These are phyloP conservation scores for Limnephilus rhombicus DNA, from an alignment of 2,888 invertebrate genomes.

Conservation along the genomic window DNA sequence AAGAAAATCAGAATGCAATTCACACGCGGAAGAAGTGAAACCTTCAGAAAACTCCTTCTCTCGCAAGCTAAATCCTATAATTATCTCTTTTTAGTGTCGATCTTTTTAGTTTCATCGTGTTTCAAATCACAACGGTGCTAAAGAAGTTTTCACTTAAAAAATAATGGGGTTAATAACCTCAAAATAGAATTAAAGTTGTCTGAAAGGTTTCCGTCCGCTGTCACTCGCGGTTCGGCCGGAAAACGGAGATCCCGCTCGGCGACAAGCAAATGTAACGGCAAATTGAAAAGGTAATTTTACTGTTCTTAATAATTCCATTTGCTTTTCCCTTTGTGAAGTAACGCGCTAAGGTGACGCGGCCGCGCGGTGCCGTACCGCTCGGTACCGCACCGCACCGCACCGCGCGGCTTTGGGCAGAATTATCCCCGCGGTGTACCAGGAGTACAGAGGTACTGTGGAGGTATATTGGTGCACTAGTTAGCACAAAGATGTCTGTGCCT, in stretches of 20 bases:
- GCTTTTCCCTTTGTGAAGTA: conserved; percentile 11
- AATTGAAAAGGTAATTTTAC: conserved; percentile 52
- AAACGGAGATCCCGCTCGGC: not conserved
- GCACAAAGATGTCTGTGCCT: not conserved
- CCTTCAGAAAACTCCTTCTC: no score
- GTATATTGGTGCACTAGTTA: not conserved
- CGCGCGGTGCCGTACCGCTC: no score
- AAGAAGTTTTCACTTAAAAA: no score
- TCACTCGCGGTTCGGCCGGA: not conserved
- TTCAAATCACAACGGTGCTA: no score
- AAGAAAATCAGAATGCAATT: no score
- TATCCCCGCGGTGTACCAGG: not conserved
- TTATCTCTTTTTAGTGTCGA: no score
- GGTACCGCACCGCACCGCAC: not conserved
- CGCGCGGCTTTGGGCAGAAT: not conserved
- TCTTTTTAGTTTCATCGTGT: no score
- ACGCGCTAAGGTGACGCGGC: not conserved
- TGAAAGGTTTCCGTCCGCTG: not conserved
- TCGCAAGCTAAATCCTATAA: no score
- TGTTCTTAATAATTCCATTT: conserved; percentile 47
- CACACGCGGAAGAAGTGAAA: no score
- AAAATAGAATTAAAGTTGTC: not conserved
- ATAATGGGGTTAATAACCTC: not conserved
- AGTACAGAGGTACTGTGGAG: not conserved
- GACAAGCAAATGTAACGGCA: conserved; percentile 43